Evolutionary conservation across 2,113 vertebrate species (phyloP).

Genomic region (Carettochelys insculpta): DNA sequence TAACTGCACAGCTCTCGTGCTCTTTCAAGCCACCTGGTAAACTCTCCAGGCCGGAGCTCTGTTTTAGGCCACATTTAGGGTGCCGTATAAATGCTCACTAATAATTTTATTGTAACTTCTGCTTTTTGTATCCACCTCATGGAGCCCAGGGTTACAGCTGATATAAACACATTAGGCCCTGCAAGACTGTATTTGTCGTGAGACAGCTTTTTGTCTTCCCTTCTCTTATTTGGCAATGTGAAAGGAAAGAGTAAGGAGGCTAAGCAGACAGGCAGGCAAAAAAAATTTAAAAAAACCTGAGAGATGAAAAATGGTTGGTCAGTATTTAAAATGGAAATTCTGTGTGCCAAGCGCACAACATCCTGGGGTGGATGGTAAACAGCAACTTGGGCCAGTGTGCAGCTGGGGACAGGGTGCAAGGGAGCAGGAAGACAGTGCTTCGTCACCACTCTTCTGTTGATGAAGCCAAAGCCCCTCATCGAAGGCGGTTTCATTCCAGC

Average conservation of each 20-base stretch:
- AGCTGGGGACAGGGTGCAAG: background rate
- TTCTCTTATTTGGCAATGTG: background rate
- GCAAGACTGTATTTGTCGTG: background rate
- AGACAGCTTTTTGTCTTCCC: background rate
- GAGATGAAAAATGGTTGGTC: background rate
- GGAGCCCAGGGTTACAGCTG: background rate
- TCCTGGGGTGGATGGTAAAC: background rate
- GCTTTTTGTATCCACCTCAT: background rate
- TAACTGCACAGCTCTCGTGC: background rate
- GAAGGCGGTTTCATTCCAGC: too few relatives aligned
- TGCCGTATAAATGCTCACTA: background rate
- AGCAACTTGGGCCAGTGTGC: background rate
- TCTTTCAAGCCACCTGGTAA: background rate
- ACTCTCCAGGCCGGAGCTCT: background rate
- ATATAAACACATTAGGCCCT: background rate
- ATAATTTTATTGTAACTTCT: background rate
- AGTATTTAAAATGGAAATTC: background rate
- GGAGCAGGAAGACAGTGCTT: background rate
- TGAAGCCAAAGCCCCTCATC: background rate
- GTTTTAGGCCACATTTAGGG: background rate
- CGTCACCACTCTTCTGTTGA: background rate
- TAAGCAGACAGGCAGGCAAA: background rate
- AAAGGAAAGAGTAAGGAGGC: too few relatives aligned
- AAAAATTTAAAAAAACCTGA: background rate
- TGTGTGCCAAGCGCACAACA: background rate